A percentile compares a stretch with the other conserved stretches of the same genome.
These are phyloP conservation scores for Rhinoptilus africanus DNA, from an alignment of 2,113 vertebrate genomes.

Conservation along the genomic window DNA sequence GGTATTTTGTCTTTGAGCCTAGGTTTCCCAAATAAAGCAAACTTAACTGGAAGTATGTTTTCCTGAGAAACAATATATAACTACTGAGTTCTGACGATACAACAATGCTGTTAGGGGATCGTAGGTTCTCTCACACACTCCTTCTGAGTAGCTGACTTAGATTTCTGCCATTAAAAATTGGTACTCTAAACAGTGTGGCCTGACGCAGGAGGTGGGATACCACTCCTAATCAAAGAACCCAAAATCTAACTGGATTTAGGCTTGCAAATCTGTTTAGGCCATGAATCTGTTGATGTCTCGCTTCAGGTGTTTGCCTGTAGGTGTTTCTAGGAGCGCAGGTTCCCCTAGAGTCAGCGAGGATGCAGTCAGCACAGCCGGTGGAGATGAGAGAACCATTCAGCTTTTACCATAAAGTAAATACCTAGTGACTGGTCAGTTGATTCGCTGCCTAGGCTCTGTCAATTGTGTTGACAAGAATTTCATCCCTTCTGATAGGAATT, in stretches of 20 bases:
- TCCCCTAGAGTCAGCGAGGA: background rate
- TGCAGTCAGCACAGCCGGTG: background rate
- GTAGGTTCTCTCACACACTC: background rate
- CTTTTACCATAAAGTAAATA: background rate
- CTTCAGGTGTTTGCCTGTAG: background rate
- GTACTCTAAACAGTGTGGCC: background rate
- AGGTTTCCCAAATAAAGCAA: background rate
- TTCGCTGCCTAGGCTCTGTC: background rate
- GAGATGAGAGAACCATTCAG: background rate
- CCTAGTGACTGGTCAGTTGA: background rate
- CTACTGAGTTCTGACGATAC: background rate
- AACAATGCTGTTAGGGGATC: background rate
- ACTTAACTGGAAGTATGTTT: background rate
- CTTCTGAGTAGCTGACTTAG: background rate
- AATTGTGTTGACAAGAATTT: background rate
- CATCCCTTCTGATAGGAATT: background rate
- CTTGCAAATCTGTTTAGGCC: background rate
- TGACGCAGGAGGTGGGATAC: background rate
- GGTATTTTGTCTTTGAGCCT: background rate
- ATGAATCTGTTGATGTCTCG: background rate
- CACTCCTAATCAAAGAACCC: background rate
- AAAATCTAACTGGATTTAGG: background rate
- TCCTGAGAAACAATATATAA: background rate
- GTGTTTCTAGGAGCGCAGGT: background rate
- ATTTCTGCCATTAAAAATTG: background rate